Percentiles rank a stretch among this genome's conserved stretches.
Conservation (phyloP, 2,888 invertebrate genomes). For the Orthosia cruda region DNA sequence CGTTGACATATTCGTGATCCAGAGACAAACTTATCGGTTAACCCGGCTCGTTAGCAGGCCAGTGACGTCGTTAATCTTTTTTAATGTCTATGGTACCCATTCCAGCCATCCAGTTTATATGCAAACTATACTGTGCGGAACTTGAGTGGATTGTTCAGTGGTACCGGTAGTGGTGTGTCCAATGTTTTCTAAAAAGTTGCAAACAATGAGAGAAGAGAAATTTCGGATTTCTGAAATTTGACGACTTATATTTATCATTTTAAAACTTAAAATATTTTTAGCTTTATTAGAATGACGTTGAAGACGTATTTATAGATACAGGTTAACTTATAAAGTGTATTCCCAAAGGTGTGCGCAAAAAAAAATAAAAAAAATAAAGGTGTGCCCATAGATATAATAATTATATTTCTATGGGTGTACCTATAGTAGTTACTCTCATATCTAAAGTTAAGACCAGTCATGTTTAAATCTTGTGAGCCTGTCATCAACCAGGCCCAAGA, state of each 20-base stretch:
- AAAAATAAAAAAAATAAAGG: too few relatives aligned
- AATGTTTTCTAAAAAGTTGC: conserved; percentile 3
- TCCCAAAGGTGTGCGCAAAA: too few relatives aligned
- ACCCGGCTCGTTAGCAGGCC: conserved; percentile 51
- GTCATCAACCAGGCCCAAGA: too few relatives aligned
- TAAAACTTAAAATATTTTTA: background rate
- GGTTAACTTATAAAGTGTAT: too few relatives aligned
- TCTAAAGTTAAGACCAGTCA: too few relatives aligned
- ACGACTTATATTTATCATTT: background rate
- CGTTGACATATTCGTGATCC: conserved; percentile 53
- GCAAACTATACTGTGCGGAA: conserved; percentile 42
- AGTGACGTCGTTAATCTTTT: conserved; percentile 58
- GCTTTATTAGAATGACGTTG: too few relatives aligned
- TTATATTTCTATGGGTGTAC: too few relatives aligned
- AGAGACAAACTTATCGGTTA: conserved; percentile 58
- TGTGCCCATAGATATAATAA: too few relatives aligned
- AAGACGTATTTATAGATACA: too few relatives aligned
- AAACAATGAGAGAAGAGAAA: background rate
- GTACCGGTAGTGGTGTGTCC: background rate
- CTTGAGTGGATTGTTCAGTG: conserved; percentile 27
- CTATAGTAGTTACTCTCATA: too few relatives aligned
- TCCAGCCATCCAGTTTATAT: conserved; percentile 54
- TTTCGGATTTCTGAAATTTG: too few relatives aligned
- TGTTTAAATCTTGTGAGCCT: too few relatives aligned
- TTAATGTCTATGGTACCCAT: conserved; percentile 52